Percentiles rank a stretch among this genome's conserved stretches.
Conservation (phyloP, 2,797 vertebrate genomes). For the Gymnoscopelus microlampas region DNA sequence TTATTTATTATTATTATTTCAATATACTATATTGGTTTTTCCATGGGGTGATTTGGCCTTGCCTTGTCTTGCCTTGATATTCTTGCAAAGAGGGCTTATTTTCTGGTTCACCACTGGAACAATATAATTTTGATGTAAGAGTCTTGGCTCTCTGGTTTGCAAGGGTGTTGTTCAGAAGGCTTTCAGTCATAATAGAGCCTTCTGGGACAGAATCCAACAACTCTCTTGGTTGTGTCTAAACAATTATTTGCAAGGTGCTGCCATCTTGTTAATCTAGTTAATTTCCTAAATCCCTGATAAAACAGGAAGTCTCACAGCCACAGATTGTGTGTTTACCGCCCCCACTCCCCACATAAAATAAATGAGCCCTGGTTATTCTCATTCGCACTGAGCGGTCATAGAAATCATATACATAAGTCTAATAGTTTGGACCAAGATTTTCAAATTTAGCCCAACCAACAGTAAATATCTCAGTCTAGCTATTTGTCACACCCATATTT, state of each 20-base stretch:
- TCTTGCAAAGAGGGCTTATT: too few species aligned
- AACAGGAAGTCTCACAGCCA: conserved; percentile 30
- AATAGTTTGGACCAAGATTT: not conserved
- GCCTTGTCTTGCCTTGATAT: not conserved
- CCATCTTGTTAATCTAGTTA: conserved; percentile 51
- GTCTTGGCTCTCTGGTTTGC: conserved; percentile 15
- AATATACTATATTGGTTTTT: too few species aligned
- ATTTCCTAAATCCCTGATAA: conserved; percentile 37
- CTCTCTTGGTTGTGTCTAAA: conserved; percentile 19
- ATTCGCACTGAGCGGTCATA: conserved; percentile 12
- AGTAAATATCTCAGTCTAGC: not conserved
- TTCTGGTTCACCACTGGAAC: not conserved
- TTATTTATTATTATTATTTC: too few species aligned
- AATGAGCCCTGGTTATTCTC: conserved; percentile 36
- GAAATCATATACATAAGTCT: conserved; percentile 13
- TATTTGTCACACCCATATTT: too few species aligned
- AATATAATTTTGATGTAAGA: not conserved
- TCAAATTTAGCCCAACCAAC: conserved; percentile 13
- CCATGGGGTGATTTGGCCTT: too few species aligned
- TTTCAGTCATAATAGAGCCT: conserved; percentile 15
- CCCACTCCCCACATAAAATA: conserved; percentile 38
- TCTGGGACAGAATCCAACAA: conserved; percentile 33
- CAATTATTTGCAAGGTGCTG: conserved; percentile 43
- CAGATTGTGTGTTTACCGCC: conserved; percentile 43
- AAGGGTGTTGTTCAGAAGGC: conserved; percentile 20